Evolutionary conservation across 2,888 invertebrate genomes (phyloP).

Genomic region (Cephus spinipes): DNA sequence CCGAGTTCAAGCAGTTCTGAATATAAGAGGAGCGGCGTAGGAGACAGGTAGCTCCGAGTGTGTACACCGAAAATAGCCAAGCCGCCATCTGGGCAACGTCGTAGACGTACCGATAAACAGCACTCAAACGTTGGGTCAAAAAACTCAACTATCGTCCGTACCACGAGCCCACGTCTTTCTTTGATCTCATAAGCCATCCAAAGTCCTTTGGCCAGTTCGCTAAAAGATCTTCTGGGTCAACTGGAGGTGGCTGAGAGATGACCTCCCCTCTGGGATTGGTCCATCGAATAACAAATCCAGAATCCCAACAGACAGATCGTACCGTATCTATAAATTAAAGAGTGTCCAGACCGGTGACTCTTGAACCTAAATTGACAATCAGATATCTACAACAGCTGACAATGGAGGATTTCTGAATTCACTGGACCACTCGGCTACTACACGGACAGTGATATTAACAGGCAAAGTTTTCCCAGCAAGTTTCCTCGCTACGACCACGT

Average conservation of each 20-base stretch:
- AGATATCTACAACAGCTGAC: not conserved
- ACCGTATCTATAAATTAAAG: not conserved
- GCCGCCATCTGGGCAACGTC: constrained; percentile 61
- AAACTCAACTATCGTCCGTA: constrained; percentile 26
- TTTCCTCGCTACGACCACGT: constrained; percentile 31
- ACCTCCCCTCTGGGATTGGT: not conserved
- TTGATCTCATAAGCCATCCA: constrained; percentile 44
- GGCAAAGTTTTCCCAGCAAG: constrained; percentile 44
- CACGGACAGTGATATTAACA: constrained; percentile 19
- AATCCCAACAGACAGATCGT: not conserved
- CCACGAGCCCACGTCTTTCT: constrained; percentile 34
- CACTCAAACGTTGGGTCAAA: constrained; percentile 41
- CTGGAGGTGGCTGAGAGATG: not conserved
- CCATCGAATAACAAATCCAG: not conserved
- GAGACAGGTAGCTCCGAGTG: constrained; percentile 37
- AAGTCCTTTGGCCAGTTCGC: not conserved
- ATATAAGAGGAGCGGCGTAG: not conserved
- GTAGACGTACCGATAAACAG: constrained; percentile 53
- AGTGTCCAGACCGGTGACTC: not conserved
- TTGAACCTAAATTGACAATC: not conserved
- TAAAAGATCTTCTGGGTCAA: not conserved
- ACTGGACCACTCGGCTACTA: not conserved
- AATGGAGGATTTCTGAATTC: not conserved
- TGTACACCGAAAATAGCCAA: constrained; percentile 54
- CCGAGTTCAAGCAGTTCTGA: not conserved